Evolutionary conservation across 2,888 invertebrate genomes (phyloP).

Genomic region (Amiota communis): DNA sequence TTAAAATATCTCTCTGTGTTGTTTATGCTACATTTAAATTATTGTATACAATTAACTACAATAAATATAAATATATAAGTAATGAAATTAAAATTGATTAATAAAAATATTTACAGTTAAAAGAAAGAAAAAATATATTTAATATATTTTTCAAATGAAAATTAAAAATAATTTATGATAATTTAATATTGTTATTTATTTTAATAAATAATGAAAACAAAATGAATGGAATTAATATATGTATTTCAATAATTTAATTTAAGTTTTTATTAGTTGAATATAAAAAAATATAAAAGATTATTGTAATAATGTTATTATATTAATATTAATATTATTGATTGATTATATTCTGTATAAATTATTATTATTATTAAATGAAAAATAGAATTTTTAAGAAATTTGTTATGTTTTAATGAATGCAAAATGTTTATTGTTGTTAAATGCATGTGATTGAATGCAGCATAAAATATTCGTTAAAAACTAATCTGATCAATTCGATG

Average conservation of each 20-base stretch:
- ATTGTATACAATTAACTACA: constrained; percentile 43
- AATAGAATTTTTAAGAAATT: constrained; percentile 11
- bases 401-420: constrained; percentile 17
- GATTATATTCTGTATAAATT: not conserved
- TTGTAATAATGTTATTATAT: no score
- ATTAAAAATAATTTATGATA: not conserved
- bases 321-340: no score
- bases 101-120: constrained; percentile 24
- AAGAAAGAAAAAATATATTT: constrained; percentile 6
- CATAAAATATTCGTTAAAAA: no score
- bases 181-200: not conserved
- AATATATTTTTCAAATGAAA: not conserved
- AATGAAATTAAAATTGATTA: constrained; percentile 26
- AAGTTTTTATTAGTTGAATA: no score
- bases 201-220: not conserved
- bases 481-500: no score
- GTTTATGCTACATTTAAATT: constrained; percentile 17
- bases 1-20: constrained; percentile 17
- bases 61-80: constrained; percentile 39
- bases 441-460: no score
- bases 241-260: no score
- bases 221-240: not conserved
- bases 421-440: no score
- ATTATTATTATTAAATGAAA: not conserved
- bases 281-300: no score